These are phyloP conservation scores for Tautogolabrus adspersus DNA, from an alignment of 2,113 vertebrate species.

Conservation along the genomic window DNA sequence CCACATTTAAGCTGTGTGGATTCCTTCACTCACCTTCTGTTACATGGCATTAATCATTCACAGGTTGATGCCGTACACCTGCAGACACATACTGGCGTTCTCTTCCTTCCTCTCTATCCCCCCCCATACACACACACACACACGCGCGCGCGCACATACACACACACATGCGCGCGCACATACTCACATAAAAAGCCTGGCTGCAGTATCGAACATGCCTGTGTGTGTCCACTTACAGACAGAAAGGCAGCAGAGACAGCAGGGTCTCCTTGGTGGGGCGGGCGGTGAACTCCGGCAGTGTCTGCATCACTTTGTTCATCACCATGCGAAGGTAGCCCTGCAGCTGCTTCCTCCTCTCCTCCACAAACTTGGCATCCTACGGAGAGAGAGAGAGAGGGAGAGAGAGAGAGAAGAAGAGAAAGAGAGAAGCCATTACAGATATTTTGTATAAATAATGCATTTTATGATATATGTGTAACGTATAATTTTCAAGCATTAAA, in stretches of 20 bases:
- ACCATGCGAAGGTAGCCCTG: slow-evolving; percentile 94
- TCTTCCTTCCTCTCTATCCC: neutral
- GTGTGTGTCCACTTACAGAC: slow-evolving; percentile 88
- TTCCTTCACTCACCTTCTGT: neutral
- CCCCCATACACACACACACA: slow-evolving; percentile 1
- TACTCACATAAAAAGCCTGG: neutral
- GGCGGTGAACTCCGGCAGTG: slow-evolving; percentile 91
- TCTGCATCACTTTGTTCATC: slow-evolving; percentile 98
- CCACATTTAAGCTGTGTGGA: neutral
- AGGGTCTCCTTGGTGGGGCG: slow-evolving; percentile 94
- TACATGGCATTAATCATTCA: neutral
- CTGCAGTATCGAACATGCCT: neutral
- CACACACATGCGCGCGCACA: neutral
- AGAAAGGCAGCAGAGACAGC: slow-evolving; percentile 93
- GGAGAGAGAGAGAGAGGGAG: slow-evolving; percentile 7
- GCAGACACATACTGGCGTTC: slow-evolving; percentile 1
- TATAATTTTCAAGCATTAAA: too few species aligned
- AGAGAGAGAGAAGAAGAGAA: neutral
- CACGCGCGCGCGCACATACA: neutral
- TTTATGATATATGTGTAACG: too few species aligned
- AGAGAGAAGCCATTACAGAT: neutral
- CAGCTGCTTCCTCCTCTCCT: slow-evolving; percentile 95
- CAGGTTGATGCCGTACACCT: slow-evolving; percentile 5
- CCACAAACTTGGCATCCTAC: slow-evolving; percentile 97
- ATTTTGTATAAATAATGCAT: too few species aligned